phyloP scores from a whole-genome alignment of 2,113 vertebrate genomes.

The Dasyprocta punctata region DNA sequence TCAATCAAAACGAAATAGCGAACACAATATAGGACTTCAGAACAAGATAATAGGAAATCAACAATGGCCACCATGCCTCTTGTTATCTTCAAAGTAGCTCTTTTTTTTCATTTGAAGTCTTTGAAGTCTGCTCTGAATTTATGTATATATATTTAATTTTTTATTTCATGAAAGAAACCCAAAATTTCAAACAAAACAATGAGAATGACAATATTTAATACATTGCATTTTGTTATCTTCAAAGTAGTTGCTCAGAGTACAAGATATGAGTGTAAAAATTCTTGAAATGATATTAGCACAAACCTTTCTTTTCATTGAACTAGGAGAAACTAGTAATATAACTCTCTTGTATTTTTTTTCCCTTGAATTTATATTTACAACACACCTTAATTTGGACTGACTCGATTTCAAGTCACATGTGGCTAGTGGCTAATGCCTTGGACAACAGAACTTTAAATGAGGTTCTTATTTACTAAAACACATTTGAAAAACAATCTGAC shows the following conservation, averaged over 20 bases:
- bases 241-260: not conserved
- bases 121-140: not conserved
- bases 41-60: too few species aligned
- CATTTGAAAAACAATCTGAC: not conserved
- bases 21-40: too few species aligned
- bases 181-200: not conserved
- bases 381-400: not conserved
- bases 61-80: too few species aligned
- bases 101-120: not conserved
- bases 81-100: too few species aligned
- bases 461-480: not conserved
- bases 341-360: not conserved
- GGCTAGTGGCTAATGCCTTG: not conserved
- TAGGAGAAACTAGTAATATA: not conserved
- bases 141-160: not conserved
- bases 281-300: not conserved
- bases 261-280: not conserved
- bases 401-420: not conserved
- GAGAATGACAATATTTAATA: not conserved
- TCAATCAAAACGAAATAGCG: too few species aligned
- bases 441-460: not conserved
- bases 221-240: not conserved
- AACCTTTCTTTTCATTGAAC: not conserved
- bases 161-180: not conserved
- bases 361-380: not conserved